These are phyloP conservation scores for Sebastes minor DNA, from an alignment of 2,797 vertebrate genomes.

Conservation along the genomic window DNA sequence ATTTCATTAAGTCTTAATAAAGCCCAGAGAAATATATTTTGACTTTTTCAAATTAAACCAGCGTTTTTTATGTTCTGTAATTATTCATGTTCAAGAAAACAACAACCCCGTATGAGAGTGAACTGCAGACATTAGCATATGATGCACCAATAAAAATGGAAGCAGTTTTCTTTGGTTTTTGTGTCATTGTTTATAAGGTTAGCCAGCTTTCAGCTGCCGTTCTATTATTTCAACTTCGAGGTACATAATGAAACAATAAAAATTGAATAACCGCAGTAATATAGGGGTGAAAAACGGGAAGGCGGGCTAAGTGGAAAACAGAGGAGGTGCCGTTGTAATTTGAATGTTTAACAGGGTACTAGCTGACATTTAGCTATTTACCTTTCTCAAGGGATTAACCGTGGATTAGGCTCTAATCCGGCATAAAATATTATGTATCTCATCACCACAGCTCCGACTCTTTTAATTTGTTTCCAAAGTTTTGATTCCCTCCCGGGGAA, in stretches of 20 bases:
- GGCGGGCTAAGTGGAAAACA: slow-evolving; percentile 51
- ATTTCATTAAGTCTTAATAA: slow-evolving; percentile 59
- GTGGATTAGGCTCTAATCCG: slow-evolving; percentile 70
- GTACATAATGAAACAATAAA: slow-evolving; percentile 43
- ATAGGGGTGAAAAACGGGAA: slow-evolving; percentile 3
- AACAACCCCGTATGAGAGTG: not conserved
- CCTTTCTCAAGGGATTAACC: slow-evolving; percentile 66
- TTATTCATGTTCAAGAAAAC: slow-evolving; percentile 37
- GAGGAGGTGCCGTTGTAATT: slow-evolving; percentile 62
- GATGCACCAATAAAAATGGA: slow-evolving; percentile 45
- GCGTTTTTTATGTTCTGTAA: slow-evolving; percentile 14
- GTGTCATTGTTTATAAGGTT: slow-evolving; percentile 11
- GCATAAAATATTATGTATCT: slow-evolving; percentile 71
- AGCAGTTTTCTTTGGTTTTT: not conserved
- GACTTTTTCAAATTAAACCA: slow-evolving; percentile 43
- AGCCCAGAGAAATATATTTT: slow-evolving; percentile 42
- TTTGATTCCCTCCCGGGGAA: slow-evolving; percentile 48
- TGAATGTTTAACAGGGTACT: slow-evolving; percentile 69
- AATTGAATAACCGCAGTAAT: slow-evolving; percentile 20
- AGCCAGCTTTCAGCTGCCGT: not conserved
- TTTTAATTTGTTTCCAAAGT: slow-evolving; percentile 73
- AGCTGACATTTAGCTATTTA: slow-evolving; percentile 73
- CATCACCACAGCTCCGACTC: slow-evolving; percentile 46
- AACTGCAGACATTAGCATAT: slow-evolving; percentile 25
- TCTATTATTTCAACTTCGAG: slow-evolving; percentile 35